Base-by-base conservation (phyloP, 2,797 vertebrate genomes). In the Iguana delicatissima region DNA sequence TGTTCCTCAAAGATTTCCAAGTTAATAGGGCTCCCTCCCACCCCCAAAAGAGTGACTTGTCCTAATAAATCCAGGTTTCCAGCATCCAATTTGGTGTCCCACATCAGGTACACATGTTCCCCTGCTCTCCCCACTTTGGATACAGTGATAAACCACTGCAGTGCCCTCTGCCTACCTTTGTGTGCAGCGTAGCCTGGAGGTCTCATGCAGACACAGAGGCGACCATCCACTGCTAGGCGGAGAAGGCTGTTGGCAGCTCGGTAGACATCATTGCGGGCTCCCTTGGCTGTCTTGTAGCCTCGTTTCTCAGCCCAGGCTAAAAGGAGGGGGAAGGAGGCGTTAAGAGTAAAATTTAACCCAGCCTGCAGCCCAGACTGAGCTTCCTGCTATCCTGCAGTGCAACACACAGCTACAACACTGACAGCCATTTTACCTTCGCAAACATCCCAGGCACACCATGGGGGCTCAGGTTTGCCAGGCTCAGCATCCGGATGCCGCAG, bases 401-500 rank as follows among this genome's bases (percentile, higher is more conserved):
- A 20, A 42, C 29, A 22, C 9, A 14, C 3, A 0, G 1, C 1
- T 0, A 4, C 0, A 4, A 1, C 2, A 6, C 6, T 0, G 0
- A 1, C 7, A 9, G 5, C 20, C 8, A 16, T 57, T 5, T 9
- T 88, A 99, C 99, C 98, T 96, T 99, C 99, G 52, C 99, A 99
- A 84, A 99, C 97, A 52, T 98, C 98, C 99, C 99, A 99, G 52
- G 99, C 98, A 0, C 98, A 98, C 98, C 98, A 99, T 4, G 89
- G 92, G 0, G 96, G 96, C 84, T 97, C 92, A 22, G 64, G 87
- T 1, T 95, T 92, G 6, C 88, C 62, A 55, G 85, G 96, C 35
- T 95, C 64, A 0, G 95, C 82, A 55, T 95, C 96, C 1, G 98
- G 98, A 90, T 98, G 98, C 35, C 94, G 97, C 84, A 99, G 97